Percentiles rank a stretch among this genome's conserved stretches.
These are phyloP conservation scores for Crotalus viridis DNA, from an alignment of 2,113 vertebrate genomes.

Conservation along the genomic window DNA sequence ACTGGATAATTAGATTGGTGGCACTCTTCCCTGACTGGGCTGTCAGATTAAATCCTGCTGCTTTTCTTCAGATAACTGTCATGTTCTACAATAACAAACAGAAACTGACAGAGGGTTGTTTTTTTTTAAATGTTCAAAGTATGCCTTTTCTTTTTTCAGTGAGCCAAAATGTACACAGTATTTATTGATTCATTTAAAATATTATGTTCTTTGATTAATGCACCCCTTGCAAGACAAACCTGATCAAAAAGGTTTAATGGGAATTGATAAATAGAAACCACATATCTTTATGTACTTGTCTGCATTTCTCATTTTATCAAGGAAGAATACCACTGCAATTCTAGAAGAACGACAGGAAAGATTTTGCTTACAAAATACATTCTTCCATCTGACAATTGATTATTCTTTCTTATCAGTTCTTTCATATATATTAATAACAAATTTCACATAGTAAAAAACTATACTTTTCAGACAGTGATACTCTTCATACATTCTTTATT, in stretches of 20 bases:
- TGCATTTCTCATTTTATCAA: conserved; percentile 39
- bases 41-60: conserved; percentile 78
- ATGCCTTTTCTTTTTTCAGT: conserved; percentile 26
- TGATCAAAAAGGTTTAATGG: conserved; percentile 54
- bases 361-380: conserved; percentile 19
- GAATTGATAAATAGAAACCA: conserved; percentile 51
- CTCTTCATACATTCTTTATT: neutral
- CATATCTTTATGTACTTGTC: conserved; percentile 37
- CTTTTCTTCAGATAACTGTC: conserved; percentile 73
- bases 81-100: conserved; percentile 68
- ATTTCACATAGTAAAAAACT: neutral
- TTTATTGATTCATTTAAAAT: conserved; percentile 56
- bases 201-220: conserved; percentile 57
- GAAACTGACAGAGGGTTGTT: conserved; percentile 45
- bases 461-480: neutral
- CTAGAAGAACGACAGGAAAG: conserved; percentile 9
- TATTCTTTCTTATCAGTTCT: neutral
- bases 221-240: conserved; percentile 53
- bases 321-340: conserved; percentile 12
- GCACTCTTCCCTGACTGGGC: conserved; percentile 79
- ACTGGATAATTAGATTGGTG: conserved; percentile 90
- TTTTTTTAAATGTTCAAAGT: conserved; percentile 51
- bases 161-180: conserved; percentile 42
- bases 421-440: neutral
- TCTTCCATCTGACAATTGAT: neutral